phyloP scores from a whole-genome alignment of 2,888 invertebrate genomes.

The Thumatha senex region DNA sequence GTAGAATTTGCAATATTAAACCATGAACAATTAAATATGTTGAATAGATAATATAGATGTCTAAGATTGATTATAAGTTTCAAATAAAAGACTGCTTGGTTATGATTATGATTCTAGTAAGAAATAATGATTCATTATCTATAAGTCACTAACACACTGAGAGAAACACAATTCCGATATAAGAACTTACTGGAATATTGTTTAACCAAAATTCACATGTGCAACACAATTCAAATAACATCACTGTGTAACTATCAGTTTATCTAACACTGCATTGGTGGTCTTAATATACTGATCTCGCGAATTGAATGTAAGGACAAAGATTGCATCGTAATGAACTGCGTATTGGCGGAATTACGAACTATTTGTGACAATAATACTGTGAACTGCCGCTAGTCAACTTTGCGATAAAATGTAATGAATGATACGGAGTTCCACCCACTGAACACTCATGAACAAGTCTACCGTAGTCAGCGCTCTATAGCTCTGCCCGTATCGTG shows the following conservation, averaged over 20 bases:
- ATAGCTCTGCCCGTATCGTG: slow-evolving; percentile 45
- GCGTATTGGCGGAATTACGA: slow-evolving; percentile 16
- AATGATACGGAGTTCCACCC: slow-evolving; percentile 68
- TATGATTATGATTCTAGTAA: slow-evolving; percentile 13
- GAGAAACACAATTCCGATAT: slow-evolving; percentile 7
- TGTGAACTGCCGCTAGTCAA: slow-evolving; percentile 30
- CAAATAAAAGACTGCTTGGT: no score
- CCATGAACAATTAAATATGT: slow-evolving; percentile 6
- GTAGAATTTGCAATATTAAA: neutral
- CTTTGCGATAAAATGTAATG: slow-evolving; percentile 54
- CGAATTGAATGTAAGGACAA: slow-evolving; percentile 34
- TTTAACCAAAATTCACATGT: slow-evolving; percentile 9
- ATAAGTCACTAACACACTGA: slow-evolving; percentile 9
- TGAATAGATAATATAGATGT: slow-evolving; percentile 3
- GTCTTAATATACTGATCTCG: neutral
- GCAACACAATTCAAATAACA: slow-evolving; percentile 17
- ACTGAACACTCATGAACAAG: slow-evolving; percentile 51
- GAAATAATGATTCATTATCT: slow-evolving; percentile 25
- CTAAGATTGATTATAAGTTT: no score
- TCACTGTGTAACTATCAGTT: slow-evolving; percentile 6
- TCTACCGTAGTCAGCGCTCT: slow-evolving; percentile 37
- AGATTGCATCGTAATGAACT: slow-evolving; percentile 34
- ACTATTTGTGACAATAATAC: slow-evolving; percentile 25
- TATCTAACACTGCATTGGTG: slow-evolving; percentile 9
- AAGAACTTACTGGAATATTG: slow-evolving; percentile 22